Percentiles rank a stretch among this genome's conserved stretches.
Evolutionary conservation across 2,888 invertebrate species (phyloP).

Genomic region (Tenthredo scrophulariae): DNA sequence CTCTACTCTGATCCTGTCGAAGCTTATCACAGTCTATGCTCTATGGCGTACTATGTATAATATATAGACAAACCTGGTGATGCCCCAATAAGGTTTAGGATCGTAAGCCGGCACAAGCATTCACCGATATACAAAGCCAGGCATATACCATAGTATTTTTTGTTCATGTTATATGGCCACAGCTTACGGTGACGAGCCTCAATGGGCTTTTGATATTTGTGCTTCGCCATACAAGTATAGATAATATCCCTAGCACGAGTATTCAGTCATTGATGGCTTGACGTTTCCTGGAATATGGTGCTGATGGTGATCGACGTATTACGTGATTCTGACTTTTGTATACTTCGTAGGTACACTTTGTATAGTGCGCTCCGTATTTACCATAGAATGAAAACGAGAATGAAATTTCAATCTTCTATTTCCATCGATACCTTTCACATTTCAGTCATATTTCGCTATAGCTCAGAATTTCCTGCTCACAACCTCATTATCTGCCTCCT

Average conservation of each 20-base stretch:
- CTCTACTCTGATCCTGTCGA: background rate
- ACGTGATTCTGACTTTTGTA: background rate
- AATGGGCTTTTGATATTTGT: slow-evolving; percentile 22
- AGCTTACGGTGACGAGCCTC: background rate
- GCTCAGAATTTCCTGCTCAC: background rate
- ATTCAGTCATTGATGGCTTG: background rate
- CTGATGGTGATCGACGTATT: background rate
- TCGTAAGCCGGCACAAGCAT: background rate
- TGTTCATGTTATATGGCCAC: background rate
- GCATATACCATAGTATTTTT: background rate
- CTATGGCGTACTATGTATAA: background rate
- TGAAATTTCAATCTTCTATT: background rate
- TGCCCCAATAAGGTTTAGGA: background rate
- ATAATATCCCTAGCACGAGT: background rate
- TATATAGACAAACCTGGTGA: background rate
- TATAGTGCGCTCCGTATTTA: background rate
- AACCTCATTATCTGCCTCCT: background rate
- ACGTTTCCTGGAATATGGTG: background rate
- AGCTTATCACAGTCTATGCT: background rate
- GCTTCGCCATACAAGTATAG: background rate
- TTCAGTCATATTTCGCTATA: background rate
- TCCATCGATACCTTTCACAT: background rate
- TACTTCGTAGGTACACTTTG: background rate
- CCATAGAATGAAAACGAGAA: background rate
- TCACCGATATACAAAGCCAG: background rate